Base-by-base conservation (phyloP, 2,113 vertebrate genomes). In the Bujurquina vittata region DNA sequence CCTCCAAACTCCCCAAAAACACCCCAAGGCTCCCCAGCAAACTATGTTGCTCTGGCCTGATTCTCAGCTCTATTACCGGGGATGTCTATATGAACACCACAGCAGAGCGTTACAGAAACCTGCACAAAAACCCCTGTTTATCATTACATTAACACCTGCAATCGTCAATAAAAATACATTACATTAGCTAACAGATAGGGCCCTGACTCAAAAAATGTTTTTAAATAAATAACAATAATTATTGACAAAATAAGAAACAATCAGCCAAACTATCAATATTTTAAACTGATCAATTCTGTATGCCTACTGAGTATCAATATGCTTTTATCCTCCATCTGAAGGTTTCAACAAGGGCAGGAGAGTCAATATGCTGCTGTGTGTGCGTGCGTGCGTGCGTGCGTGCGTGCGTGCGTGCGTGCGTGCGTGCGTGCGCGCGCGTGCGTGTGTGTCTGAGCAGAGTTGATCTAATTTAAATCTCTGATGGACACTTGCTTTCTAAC, bases 301-400 rank as follows among this genome's bases (percentile, higher is more conserved):
- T 65, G 62, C n/a, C 22, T 22, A 9, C 12, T 1, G n/a, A 72
- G 40, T 14, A 52, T 22, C 56, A 15, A 49, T 55, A 33, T 20
- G 40, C 54, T 75, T 84, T 76, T 46, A 63, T 52, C 69, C 26
- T 3, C 35, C 46, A 22, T 62, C 33, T 87, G 63, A 89, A 90
- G 76, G 85, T 87, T 52, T n/a, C 35, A 61, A 59, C 1, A 59
- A 87, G 80, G 67, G 52, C 72, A 73, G 78, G 10, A 14, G 11
- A 65, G 86, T 84, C 77, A 74, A 79, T 82, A 57, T 63, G 4
- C 5, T 54, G 5, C 4, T 37, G 35, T 8, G 35, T 37, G 35
- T 1, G 20, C 4, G 9, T 1, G 9, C 10, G 52, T 12, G 31
- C 7, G 4, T 10, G 55, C 8, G 22, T 3, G 56, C 17, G 7